Conservation (phyloP, 2,113 vertebrate genomes). For the Tylochromis polylepis region DNA sequence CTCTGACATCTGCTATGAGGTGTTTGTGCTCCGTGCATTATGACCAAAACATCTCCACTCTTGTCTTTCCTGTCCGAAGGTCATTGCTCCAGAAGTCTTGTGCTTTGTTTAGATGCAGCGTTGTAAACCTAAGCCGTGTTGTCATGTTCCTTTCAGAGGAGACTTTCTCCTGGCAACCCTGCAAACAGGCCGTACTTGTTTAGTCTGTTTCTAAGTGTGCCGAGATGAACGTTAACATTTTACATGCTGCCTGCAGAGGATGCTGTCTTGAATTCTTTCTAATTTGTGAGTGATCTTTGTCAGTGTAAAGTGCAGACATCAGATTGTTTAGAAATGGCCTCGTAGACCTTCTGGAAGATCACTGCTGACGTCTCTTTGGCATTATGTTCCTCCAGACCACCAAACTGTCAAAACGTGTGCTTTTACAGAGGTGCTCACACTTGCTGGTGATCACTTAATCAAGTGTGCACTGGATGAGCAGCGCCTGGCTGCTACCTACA, state of each 20-base stretch:
- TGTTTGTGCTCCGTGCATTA: background rate
- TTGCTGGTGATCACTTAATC: background rate
- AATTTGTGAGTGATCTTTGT: background rate
- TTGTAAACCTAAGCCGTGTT: background rate
- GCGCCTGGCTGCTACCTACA: accelerated
- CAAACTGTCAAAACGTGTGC: background rate
- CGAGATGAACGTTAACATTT: too few species aligned
- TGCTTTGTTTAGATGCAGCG: background rate
- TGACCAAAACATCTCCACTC: background rate
- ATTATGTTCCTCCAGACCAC: accelerated
- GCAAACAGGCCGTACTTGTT: background rate
- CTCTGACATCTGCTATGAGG: background rate
- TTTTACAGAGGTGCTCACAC: background rate
- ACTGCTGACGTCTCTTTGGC: background rate
- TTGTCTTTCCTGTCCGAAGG: background rate
- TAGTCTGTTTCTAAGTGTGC: background rate
- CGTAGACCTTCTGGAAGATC: background rate
- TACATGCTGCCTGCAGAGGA: background rate
- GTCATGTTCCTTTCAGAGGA: background rate
- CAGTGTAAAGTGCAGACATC: background rate
- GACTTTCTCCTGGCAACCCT: background rate
- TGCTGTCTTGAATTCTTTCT: background rate
- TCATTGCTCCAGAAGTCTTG: background rate
- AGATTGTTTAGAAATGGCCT: background rate
- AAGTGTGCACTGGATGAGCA: background rate